phyloP scores from a whole-genome alignment of 2,888 invertebrate genomes.

The Danaus chrysippus region DNA sequence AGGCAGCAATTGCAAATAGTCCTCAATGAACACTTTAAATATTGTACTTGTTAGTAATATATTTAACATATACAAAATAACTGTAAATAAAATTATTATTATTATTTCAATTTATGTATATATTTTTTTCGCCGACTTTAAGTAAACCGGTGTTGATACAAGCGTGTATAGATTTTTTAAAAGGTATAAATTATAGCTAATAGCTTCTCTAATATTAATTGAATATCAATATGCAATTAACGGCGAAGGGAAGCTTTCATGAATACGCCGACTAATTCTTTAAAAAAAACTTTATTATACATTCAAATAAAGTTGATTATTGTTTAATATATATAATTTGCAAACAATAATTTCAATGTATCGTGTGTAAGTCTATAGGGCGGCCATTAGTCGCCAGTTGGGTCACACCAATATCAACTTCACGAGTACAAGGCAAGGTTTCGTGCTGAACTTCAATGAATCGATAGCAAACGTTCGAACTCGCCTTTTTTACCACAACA shows the following conservation, averaged over 20 bases:
- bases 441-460: constrained; percentile 37
- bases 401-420: constrained; percentile 31
- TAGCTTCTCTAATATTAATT: constrained; percentile 1
- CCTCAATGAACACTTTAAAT: neutral
- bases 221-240: neutral
- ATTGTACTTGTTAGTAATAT: neutral
- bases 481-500: constrained; percentile 11
- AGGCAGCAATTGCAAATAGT: constrained; percentile 19
- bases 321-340: neutral
- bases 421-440: constrained; percentile 49
- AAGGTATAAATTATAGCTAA: neutral
- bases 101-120: too few relatives aligned
- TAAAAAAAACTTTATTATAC: neutral
- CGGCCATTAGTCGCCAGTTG: constrained; percentile 27
- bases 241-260: neutral
- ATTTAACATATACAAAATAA: neutral
- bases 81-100: neutral
- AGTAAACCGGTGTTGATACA: neutral
- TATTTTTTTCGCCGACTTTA: neutral
- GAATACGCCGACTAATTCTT: neutral
- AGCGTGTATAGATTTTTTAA: neutral
- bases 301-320: neutral
- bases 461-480: constrained; percentile 55
- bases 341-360: constrained; percentile 20
- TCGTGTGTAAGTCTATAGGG: constrained; percentile 26